Evolutionary conservation across 2,113 vertebrate species (phyloP), one percentile per base, ranked within the genome.

Genomic region (Fulica atra): DNA sequence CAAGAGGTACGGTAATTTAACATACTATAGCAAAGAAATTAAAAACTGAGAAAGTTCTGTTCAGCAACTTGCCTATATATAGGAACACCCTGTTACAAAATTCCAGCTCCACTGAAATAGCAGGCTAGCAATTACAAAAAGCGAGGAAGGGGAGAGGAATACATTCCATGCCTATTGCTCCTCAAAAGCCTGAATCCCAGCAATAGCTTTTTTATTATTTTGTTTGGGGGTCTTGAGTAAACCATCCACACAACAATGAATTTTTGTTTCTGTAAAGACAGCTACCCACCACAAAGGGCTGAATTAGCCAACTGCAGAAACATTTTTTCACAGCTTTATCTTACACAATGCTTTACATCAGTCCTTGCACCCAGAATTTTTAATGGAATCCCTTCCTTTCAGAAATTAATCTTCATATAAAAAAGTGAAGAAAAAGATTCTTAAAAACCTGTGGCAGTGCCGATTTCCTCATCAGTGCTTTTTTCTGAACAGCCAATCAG

Each of bases 401-500:
- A 89, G 40, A 82, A 89, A 71, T 14, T 0, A 54, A 40, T 33
- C 42, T 82, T 28, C 24, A 16, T 12, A 81, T 11, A n/a, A 1
- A 60, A 35, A 91, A 89, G 46, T 21, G 18, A 91, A 81, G 7
- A 48, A 76, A 65, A 56, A 72, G 28, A 69, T 11, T 85, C 26
- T 88, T 86, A 91, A 94, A 93, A 96, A 99, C 99, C 99, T 98
- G 99, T 98, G 82, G 99, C 98, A 53, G 86, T 21, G 74, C 97
- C 38, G 82, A 99, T 96, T 91, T 99, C 99, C 31, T 98, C 98
- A 81, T 98, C 97, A 2, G 98, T 98, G 95, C 98, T 99, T 97
- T 93, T 97, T 63, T 99, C 98, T 33, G 98, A 98, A 89, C 99
- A 99, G 87, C 99, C 98, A 74, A 99, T 99, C 95, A 99, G 98